Base-by-base conservation (phyloP, 2,113 vertebrate genomes). In the Cyprinodon variegatus region DNA sequence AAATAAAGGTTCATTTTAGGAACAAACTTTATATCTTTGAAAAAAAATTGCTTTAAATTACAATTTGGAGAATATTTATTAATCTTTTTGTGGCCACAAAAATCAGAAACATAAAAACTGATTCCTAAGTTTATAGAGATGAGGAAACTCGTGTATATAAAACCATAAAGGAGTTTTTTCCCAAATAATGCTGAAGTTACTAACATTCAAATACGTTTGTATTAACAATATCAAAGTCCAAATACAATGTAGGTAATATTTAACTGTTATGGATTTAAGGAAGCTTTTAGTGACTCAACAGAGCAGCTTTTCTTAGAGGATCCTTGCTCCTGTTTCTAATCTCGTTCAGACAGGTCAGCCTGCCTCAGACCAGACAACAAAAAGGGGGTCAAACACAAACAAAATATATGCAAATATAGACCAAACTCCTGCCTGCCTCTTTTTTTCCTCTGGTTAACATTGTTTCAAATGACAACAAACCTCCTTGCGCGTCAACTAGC, bases 391-490 rank as follows among this genome's bases (percentile, higher is more conserved):
- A 15, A 80, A 65, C 10, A 39, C 50, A 57, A 57, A 57, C 83
- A 87, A 87, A 87, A 70, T 6, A 83, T 29, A 91, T 84, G 89
- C 84, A 90, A 87, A 90, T 81, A 43, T 62, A 0, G 6, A n/a
- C 12, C 20, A 12, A 9, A 48, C 43, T 15, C 22, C 13, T 45
- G 22, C 65, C 50, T 57, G 50, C 17, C 17, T 17, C 15, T 20
- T 14, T 20, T 53, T 5, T 0, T 3, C 13, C 50, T 57, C 50
- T 57, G 50, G 20, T 57, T 17, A 57, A 57, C n/a, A 9, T 57
- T 57, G 50, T n/a, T 57, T 14, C 50, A 20, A 20, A 5, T n/a
- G 50, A 53, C 20, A 8, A 53, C 50, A 20, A 57, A 57, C 17
- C 46, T 48, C 46, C 4, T 4, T 48, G 46, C 13, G 46, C 13